These are phyloP conservation scores for Gadus macrocephalus DNA, from an alignment of 2,113 vertebrate genomes.

Conservation along the genomic window DNA sequence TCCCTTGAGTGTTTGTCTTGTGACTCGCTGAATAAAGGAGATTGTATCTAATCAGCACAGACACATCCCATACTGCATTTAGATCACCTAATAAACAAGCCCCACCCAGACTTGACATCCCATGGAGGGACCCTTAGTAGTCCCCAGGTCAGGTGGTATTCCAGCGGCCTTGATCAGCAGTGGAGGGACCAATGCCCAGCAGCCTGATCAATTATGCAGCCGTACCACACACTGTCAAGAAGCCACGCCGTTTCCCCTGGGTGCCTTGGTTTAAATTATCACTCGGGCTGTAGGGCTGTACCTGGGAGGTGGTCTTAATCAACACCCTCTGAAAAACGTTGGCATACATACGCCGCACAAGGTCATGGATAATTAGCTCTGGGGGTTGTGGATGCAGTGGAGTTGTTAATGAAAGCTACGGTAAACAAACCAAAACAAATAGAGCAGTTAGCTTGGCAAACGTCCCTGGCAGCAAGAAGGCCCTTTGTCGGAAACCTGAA, in stretches of 20 bases:
- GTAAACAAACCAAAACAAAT: neutral
- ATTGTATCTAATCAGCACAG: too few species aligned
- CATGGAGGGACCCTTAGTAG: too few species aligned
- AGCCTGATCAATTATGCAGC: constrained; percentile 7
- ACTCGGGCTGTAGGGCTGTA: neutral
- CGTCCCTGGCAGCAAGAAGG: too few species aligned
- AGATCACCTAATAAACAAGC: too few species aligned
- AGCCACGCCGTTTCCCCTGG: constrained; percentile 8
- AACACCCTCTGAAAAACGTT: constrained; percentile 25
- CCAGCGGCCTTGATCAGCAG: neutral
- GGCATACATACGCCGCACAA: constrained; percentile 29
- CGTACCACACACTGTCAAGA: neutral
- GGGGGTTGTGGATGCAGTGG: neutral
- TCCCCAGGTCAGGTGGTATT: neutral
- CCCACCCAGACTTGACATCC: too few species aligned
- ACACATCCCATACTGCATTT: too few species aligned
- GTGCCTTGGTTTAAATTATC: constrained; percentile 19
- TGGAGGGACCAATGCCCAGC: constrained; percentile 7
- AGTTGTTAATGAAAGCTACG: neutral
- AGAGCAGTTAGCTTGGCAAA: too few species aligned
- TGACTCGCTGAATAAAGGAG: too few species aligned
- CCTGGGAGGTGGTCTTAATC: constrained; percentile 33
- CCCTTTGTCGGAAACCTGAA: too few species aligned
- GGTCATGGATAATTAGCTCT: constrained; percentile 21
- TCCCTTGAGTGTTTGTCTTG: too few species aligned